Conservation (phyloP, 1,140 invertebrate species). For the Nylanderia fulva region DNA sequence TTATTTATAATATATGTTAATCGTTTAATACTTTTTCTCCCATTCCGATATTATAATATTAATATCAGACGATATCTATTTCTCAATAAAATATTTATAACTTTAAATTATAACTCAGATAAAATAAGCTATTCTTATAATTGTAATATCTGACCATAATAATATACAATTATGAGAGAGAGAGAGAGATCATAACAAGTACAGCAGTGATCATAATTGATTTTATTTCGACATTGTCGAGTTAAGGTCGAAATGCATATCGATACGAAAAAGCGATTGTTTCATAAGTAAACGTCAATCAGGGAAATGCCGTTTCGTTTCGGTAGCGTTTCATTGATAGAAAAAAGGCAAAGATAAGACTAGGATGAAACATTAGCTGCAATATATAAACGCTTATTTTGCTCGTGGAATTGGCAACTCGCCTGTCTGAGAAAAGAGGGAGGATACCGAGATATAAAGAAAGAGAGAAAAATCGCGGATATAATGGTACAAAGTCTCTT, state of each 20-base stretch:
- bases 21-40: no score
- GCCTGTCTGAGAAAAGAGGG: constrained; percentile 14
- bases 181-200: no score
- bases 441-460: constrained; percentile 61
- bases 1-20: no score
- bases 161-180: no score
- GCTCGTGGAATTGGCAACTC: constrained; percentile 57
- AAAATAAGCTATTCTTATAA: no score
- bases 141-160: no score
- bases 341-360: constrained; percentile 16
- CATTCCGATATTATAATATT: no score
- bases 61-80: no score
- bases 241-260: background rate
- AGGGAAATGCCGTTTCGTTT: constrained; percentile 58
- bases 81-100: no score
- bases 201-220: no score
- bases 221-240: background rate
- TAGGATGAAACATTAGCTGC: constrained; percentile 45
- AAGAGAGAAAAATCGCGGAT: constrained; percentile 70
- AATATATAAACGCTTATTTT: constrained; percentile 68
- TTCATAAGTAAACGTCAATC: constrained; percentile 83
- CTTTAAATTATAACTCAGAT: no score
- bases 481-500: constrained; percentile 86
- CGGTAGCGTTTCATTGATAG: background rate
- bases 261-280: constrained; percentile 75